Evolutionary conservation across 35 echinoderm and acorn worm species (phyloP).

Genomic region (Ophioderma brevispina): DNA sequence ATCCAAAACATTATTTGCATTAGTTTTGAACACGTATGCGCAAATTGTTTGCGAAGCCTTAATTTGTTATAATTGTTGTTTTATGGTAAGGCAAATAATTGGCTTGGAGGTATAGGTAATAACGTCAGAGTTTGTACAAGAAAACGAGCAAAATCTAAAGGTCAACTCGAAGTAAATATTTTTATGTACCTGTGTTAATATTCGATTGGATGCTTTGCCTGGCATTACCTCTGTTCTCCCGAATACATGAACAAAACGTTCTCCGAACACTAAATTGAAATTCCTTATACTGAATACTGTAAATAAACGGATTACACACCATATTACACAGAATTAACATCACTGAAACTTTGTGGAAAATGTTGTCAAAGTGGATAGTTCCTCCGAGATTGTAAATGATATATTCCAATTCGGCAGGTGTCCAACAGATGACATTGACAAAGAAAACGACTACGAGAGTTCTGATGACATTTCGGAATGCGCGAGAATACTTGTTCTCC

Average conservation of each 20-base stretch:
- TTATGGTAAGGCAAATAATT: no score
- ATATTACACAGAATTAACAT: slow-evolving; percentile 31
- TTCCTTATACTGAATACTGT: slow-evolving; percentile 16
- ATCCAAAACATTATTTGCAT: no score
- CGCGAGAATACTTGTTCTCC: background rate
- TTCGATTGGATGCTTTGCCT: no score
- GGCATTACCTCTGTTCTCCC: background rate
- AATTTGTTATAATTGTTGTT: no score
- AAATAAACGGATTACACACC: slow-evolving; percentile 19
- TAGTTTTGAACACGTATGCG: no score
- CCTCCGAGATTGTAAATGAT: slow-evolving; percentile 20
- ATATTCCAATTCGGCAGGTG: slow-evolving; percentile 5
- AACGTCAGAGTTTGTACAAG: no score
- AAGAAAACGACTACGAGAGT: slow-evolving; percentile 14
- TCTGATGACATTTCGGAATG: slow-evolving; percentile 27
- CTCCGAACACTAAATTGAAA: background rate
- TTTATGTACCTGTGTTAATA: no score
- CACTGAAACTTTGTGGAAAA: background rate
- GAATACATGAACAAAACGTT: slow-evolving; percentile 6
- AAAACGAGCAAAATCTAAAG: no score
- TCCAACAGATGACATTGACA: slow-evolving; percentile 15
- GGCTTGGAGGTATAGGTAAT: no score
- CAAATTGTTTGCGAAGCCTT: no score
- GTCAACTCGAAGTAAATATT: no score
- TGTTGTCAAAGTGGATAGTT: background rate